Percentiles rank a stretch among this genome's conserved stretches.
Evolutionary conservation across 2,888 invertebrate genomes (phyloP).

Genomic region (Tryphoninae sp.): DNA sequence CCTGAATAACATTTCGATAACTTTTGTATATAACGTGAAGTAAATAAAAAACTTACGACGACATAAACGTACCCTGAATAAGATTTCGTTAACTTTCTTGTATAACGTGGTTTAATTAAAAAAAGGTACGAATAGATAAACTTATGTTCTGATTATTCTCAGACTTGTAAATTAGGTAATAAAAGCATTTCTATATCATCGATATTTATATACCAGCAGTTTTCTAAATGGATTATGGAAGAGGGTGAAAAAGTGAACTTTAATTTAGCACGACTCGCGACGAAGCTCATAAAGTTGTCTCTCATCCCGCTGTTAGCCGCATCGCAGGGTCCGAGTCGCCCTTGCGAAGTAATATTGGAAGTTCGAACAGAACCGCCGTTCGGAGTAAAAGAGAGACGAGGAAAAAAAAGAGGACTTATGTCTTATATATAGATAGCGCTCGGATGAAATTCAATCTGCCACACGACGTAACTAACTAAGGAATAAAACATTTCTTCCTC

Average conservation of each 20-base stretch:
- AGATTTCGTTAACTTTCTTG: no score
- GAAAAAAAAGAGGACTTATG: slow-evolving; percentile 38
- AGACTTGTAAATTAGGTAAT: slow-evolving; percentile 32
- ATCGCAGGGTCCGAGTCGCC: slow-evolving; percentile 21
- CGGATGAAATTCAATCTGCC: slow-evolving; percentile 75
- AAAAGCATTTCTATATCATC: slow-evolving; percentile 24
- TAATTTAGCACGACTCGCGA: slow-evolving; percentile 30
- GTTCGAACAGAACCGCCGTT: slow-evolving; percentile 41
- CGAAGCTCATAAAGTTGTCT: slow-evolving; percentile 44
- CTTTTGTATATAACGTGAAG: neutral
- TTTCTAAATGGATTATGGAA: neutral
- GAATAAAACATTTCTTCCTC: slow-evolving; percentile 73
- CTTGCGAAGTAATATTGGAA: slow-evolving; percentile 33
- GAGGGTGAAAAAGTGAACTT: slow-evolving; percentile 26
- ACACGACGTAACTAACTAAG: slow-evolving; percentile 78
- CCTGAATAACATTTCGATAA: slow-evolving; percentile 6
- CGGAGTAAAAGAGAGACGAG: slow-evolving; percentile 21
- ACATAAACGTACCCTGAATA: no score
- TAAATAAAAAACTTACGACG: neutral
- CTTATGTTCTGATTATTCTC: slow-evolving; percentile 3
- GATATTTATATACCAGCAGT: neutral
- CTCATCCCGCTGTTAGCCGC: neutral
- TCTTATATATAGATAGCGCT: slow-evolving; percentile 39
- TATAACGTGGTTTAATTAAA: no score
- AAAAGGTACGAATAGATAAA: neutral